Percentiles rank a stretch among this genome's conserved stretches.
Conservation (phyloP, 2,888 invertebrate species). For the Antitype chi region DNA sequence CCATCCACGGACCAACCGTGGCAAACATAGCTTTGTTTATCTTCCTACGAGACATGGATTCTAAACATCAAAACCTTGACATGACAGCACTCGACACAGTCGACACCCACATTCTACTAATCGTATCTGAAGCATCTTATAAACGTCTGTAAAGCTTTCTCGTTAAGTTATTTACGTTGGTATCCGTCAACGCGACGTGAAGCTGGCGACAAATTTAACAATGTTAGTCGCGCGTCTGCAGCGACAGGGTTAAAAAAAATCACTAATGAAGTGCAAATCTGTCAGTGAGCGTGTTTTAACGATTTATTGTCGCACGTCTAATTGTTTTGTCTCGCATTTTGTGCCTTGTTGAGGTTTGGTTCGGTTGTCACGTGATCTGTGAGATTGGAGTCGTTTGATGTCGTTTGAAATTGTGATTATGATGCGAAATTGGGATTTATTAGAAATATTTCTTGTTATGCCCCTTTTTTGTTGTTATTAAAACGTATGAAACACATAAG, state of each 20-base stretch:
- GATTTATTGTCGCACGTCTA: conserved; percentile 81
- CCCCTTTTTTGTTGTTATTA: not conserved
- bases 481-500: no score
- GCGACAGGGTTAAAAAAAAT: conserved; percentile 72
- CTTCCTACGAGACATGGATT: not conserved
- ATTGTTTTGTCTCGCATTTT: conserved; percentile 76
- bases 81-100: conserved; percentile 21
- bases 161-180: conserved; percentile 83
- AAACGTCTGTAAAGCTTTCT: conserved; percentile 72
- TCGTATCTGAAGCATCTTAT: conserved; percentile 36
- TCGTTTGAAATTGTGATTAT: conserved; percentile 21
- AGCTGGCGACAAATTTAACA: conserved; percentile 88
- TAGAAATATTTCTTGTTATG: not conserved
- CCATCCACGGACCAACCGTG: no score
- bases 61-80: conserved; percentile 18
- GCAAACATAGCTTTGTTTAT: not conserved
- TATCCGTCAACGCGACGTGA: conserved; percentile 83
- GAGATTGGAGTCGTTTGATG: conserved; percentile 32
- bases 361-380: conserved; percentile 59
- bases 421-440: conserved; percentile 21
- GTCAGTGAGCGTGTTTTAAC: conserved; percentile 80
- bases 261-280: conserved; percentile 87
- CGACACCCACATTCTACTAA: conserved; percentile 37
- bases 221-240: conserved; percentile 77
- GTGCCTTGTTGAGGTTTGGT: conserved; percentile 67